Conservation (phyloP, 2,888 invertebrate species). For the Uropetala carovei region DNA sequence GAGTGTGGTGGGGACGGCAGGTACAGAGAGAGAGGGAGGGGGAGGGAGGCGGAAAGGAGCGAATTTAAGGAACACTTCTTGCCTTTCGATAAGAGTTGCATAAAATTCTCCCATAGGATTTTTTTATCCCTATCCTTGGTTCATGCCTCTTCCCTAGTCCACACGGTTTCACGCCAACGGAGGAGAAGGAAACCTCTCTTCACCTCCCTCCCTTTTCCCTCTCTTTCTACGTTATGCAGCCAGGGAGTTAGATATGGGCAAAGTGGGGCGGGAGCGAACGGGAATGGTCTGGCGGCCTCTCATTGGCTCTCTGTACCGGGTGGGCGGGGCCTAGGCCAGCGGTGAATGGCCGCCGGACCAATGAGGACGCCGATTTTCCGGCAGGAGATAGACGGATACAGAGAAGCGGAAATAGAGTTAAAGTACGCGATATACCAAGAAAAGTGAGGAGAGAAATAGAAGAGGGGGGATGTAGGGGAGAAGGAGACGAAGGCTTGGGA, state of each 20-base stretch:
- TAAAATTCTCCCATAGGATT: neutral
- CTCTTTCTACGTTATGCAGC: neutral
- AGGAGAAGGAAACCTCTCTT: neutral
- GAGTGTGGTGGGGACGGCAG: constrained; percentile 33
- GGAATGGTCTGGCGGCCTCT: neutral
- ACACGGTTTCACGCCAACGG: neutral
- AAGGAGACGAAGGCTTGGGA: constrained; percentile 18
- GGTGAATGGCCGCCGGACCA: constrained; percentile 19
- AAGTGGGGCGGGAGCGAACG: neutral
- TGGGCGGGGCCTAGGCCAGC: neutral
- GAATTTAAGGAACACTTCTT: neutral
- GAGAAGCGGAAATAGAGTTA: constrained; percentile 17
- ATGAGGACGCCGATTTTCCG: neutral
- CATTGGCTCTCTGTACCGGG: neutral
- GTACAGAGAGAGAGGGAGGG: constrained; percentile 49
- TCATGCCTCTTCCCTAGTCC: neutral
- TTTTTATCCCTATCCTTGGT: neutral
- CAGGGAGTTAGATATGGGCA: neutral
- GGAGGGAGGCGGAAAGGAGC: constrained; percentile 42
- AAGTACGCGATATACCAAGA: constrained; percentile 14
- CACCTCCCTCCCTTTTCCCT: neutral
- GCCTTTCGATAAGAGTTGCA: neutral
- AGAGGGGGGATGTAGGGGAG: constrained; percentile 42
- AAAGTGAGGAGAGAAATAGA: constrained; percentile 57
- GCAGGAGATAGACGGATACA: constrained; percentile 1